Conservation (phyloP, 2,113 vertebrate genomes). For the Bubalus kerabau region DNA sequence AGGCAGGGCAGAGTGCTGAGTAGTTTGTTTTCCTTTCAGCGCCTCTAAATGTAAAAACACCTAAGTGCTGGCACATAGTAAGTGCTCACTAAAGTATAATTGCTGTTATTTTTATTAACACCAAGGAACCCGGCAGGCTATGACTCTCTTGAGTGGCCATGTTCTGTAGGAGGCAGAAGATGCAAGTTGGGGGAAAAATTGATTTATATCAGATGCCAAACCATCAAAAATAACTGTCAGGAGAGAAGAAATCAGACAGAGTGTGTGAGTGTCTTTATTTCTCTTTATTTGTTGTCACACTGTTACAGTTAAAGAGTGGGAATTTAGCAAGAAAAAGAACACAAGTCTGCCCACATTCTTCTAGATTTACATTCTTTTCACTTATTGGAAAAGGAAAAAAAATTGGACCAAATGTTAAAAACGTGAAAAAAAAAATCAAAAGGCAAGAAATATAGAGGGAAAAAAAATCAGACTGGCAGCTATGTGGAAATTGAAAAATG, state of each 20-base stretch:
- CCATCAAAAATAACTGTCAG: background rate
- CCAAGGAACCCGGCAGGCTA: no score
- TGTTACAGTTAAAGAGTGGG: background rate
- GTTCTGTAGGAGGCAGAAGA: background rate
- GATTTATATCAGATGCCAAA: background rate
- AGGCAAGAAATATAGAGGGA: background rate
- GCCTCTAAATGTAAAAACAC: background rate
- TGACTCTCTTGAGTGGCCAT: background rate
- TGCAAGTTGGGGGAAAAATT: background rate
- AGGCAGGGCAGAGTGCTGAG: background rate
- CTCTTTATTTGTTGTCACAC: background rate
- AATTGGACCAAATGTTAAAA: conserved; percentile 1
- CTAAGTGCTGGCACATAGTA: background rate
- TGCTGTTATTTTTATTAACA: background rate
- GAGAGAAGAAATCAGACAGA: background rate
- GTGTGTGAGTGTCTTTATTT: background rate
- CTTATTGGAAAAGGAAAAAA: background rate
- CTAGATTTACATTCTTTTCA: conserved; percentile 22
- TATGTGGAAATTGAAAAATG: background rate
- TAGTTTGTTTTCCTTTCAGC: background rate
- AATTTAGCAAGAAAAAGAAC: background rate
- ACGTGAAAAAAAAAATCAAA: background rate
- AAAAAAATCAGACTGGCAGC: background rate
- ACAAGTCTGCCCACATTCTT: background rate
- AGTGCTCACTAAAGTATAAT: background rate